Percentiles rank a stretch among this genome's conserved stretches.
phyloP scores from a whole-genome alignment of 2,888 invertebrate genomes.

The Anarsia innoxiella region DNA sequence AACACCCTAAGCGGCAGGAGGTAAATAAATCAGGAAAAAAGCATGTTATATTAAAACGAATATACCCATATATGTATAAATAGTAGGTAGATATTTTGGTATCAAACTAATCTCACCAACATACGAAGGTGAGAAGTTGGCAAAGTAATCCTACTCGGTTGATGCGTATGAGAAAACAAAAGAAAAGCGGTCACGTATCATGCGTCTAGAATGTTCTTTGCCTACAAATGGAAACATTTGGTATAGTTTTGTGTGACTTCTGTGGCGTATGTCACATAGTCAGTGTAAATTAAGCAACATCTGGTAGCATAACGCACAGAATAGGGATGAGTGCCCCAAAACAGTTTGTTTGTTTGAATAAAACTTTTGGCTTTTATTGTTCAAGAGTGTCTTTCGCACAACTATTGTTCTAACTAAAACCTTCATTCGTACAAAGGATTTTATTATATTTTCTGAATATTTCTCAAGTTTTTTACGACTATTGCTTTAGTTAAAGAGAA shows the following conservation, averaged over 20 bases:
- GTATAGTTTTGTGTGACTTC: conserved; percentile 22
- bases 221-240: conserved; percentile 19
- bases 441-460: neutral
- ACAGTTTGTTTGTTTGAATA: conserved; percentile 29
- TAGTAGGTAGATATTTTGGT: too few relatives aligned
- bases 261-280: conserved; percentile 32
- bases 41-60: too few relatives aligned
- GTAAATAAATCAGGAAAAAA: too few relatives aligned
- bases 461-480: too few relatives aligned
- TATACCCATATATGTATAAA: too few relatives aligned
- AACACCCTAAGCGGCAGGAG: too few relatives aligned
- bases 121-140: too few relatives aligned
- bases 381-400: conserved; percentile 1
- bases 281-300: conserved; percentile 48
- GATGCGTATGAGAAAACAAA: neutral
- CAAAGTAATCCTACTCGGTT: too few relatives aligned
- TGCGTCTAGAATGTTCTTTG: too few relatives aligned
- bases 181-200: neutral
- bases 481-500: too few relatives aligned
- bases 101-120: too few relatives aligned
- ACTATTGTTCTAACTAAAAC: conserved; percentile 5
- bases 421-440: neutral
- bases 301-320: conserved; percentile 32
- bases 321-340: conserved; percentile 40
- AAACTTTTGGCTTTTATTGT: conserved; percentile 17